phyloP scores from a whole-genome alignment of 2,888 invertebrate genomes.

The Hoplodrina ambigua region DNA sequence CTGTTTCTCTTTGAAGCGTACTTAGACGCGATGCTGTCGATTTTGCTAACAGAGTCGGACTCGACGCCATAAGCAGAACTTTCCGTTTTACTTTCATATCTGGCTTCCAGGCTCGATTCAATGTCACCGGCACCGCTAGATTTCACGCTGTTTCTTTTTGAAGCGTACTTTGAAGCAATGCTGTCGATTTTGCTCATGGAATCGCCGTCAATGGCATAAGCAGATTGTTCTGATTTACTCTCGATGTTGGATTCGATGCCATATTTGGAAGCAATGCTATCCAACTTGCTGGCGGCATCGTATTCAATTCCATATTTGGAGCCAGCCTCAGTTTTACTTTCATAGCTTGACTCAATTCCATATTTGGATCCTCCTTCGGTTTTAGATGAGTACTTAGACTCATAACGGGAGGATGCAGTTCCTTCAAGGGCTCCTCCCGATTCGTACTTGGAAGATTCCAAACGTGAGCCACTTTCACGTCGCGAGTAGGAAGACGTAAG shows the following conservation, averaged over 20 bases:
- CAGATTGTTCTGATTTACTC: conserved; percentile 62
- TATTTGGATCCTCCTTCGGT: conserved; percentile 65
- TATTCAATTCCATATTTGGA: conserved; percentile 77
- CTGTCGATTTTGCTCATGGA: conserved; percentile 65
- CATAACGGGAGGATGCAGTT: conserved; percentile 77
- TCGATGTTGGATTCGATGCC: conserved; percentile 73
- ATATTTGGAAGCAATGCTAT: conserved; percentile 79
- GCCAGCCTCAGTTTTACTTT: conserved; percentile 75
- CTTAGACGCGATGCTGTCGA: conserved; percentile 72
- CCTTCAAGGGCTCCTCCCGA: conserved; percentile 79
- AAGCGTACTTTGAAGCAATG: conserved; percentile 68
- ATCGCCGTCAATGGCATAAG: conserved; percentile 63
- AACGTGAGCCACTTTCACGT: conserved; percentile 82
- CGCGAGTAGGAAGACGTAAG: conserved; percentile 78
- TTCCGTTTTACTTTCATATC: conserved; percentile 61
- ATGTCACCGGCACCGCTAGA: conserved; percentile 72
- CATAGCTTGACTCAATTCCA: conserved; percentile 75
- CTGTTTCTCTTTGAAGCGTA: conserved; percentile 71
- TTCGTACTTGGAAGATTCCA: conserved; percentile 79
- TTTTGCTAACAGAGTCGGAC: conserved; percentile 67
- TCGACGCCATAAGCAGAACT: conserved; percentile 56
- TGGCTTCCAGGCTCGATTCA: conserved; percentile 67
- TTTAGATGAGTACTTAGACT: conserved; percentile 81
- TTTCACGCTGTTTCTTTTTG: conserved; percentile 71
- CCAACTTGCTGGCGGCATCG: conserved; percentile 67